phyloP scores from a whole-genome alignment of 1,140 invertebrate species.

The Dermatophagoides farinae region DNA sequence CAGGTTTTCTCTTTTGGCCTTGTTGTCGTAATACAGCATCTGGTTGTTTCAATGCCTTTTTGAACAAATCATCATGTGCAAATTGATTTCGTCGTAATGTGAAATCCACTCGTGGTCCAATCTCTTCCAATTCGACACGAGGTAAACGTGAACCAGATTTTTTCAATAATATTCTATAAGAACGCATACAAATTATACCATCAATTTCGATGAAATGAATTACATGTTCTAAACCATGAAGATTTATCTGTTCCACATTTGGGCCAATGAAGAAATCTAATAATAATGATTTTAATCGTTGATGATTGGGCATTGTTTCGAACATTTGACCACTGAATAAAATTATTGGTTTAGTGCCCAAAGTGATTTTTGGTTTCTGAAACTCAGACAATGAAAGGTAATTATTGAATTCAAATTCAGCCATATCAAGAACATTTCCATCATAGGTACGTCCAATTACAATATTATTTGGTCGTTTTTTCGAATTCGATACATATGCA shows the following conservation, averaged over 20 bases:
- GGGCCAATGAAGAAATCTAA: constrained; percentile 81
- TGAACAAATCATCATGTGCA: constrained; percentile 73
- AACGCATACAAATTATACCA: constrained; percentile 57
- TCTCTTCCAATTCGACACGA: constrained; percentile 74
- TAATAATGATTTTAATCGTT: constrained; percentile 65
- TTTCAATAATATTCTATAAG: constrained; percentile 70
- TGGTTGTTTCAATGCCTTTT: constrained; percentile 60
- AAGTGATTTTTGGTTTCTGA: constrained; percentile 49
- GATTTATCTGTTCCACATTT: constrained; percentile 48
- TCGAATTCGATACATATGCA: constrained; percentile 66
- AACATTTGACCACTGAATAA: constrained; percentile 82
- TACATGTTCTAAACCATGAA: constrained; percentile 81
- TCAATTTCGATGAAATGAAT: constrained; percentile 64
- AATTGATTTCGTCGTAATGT: constrained; percentile 59
- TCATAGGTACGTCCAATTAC: constrained; percentile 69
- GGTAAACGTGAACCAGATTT: constrained; percentile 66
- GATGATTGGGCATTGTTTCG: constrained; percentile 50
- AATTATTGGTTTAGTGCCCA: constrained; percentile 72
- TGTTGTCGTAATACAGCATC: constrained; percentile 42
- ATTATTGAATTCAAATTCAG: constrained; percentile 73
- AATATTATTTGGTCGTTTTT: constrained; percentile 84
- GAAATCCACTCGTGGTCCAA: constrained; percentile 81
- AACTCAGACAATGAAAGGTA: constrained; percentile 58
- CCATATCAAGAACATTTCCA: constrained; percentile 76
- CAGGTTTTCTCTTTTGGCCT: constrained; percentile 35